Percentiles rank a stretch among this genome's conserved stretches.
Conservation (phyloP, 2,113 vertebrate species). For the Pandion haliaetus region DNA sequence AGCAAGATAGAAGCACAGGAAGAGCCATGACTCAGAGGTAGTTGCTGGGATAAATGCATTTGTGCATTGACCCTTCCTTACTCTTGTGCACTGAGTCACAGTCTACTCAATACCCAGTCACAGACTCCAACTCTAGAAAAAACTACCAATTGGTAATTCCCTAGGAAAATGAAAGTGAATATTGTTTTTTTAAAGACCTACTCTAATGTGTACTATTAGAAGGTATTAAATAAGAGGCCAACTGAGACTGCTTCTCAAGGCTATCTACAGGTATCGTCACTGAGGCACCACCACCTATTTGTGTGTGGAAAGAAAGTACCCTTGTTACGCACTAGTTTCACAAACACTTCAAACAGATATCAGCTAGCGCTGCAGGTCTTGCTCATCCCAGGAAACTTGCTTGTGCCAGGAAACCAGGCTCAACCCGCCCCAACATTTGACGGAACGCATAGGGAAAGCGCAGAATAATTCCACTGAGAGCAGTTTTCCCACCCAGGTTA, state of each 20-base stretch:
- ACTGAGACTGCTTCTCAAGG: background rate
- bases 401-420: background rate
- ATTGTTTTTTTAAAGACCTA: background rate
- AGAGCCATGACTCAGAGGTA: background rate
- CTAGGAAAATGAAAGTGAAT: background rate
- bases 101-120: background rate
- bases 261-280: background rate
- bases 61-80: background rate
- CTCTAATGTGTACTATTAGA: background rate
- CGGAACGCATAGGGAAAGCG: rapidly evolving
- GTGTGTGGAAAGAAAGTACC: background rate
- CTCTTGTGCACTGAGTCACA: background rate
- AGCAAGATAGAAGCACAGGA: background rate
- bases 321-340: background rate
- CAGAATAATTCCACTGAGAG: background rate
- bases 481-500: background rate
- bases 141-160: background rate
- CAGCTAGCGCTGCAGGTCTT: background rate
- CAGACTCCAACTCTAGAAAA: background rate
- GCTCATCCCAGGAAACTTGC: background rate
- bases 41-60: background rate
- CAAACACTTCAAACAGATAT: background rate
- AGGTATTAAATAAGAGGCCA: background rate
- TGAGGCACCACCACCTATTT: background rate
- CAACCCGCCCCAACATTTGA: background rate